Evolutionary conservation across 2,888 invertebrate species (phyloP).

Genomic region (Lamellibrachia columna): DNA sequence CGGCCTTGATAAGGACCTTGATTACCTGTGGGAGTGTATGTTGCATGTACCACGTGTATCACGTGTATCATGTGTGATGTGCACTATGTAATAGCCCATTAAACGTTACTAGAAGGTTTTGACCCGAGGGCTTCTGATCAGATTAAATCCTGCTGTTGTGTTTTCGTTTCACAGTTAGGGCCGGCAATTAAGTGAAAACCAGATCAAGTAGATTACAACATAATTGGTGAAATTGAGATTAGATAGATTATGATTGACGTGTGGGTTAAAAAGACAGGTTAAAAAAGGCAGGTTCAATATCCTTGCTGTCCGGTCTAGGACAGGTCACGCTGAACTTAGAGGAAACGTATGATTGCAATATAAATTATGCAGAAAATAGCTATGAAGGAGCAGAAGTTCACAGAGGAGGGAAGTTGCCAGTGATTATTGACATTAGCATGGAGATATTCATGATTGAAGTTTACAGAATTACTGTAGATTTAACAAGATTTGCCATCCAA

Average conservation of each 20-base stretch:
- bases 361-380: background rate
- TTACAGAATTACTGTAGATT: no score
- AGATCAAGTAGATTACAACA: background rate
- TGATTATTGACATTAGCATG: no score
- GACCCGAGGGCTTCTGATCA: background rate
- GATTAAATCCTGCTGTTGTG: background rate
- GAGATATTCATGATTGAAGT: no score
- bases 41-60: no score
- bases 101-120: background rate
- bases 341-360: background rate
- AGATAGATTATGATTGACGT: background rate
- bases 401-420: no score
- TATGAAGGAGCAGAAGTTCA: background rate
- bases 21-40: background rate
- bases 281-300: background rate
- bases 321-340: background rate
- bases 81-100: background rate
- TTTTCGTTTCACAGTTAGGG: background rate
- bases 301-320: background rate
- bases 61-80: background rate
- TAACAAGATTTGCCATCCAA: no score
- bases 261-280: no score
- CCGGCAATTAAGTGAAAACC: background rate
- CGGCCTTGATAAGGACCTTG: no score
- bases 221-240: background rate